Evolutionary conservation across 2,888 invertebrate species (phyloP).

Genomic region (Gnatocerus cornutus): DNA sequence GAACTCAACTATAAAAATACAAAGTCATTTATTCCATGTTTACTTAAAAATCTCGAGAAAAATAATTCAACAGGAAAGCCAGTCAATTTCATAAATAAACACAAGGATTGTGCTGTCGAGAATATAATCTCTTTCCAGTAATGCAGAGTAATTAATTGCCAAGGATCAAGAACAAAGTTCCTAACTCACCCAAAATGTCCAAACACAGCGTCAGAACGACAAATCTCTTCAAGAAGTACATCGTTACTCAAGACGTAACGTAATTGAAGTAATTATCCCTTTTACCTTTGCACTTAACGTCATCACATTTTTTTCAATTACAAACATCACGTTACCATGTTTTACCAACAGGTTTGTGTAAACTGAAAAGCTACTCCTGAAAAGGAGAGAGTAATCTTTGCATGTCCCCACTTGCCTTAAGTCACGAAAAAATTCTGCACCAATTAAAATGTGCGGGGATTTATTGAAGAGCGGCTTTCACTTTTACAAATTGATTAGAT

Average conservation of each 20-base stretch:
- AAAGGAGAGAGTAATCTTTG: constrained; percentile 1
- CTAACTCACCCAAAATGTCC: neutral
- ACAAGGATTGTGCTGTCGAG: neutral
- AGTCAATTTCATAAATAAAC: constrained; percentile 1
- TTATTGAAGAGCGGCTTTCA: constrained; percentile 8
- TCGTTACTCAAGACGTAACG: constrained; percentile 19
- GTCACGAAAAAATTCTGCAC: neutral
- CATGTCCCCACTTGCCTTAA: neutral
- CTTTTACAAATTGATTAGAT: constrained; percentile 2
- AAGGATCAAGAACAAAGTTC: neutral
- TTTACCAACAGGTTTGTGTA: neutral
- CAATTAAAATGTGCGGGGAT: neutral
- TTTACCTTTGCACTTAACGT: constrained; percentile 2
- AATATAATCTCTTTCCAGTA: neutral
- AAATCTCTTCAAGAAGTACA: constrained; percentile 13
- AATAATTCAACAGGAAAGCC: neutral
- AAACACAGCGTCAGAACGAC: constrained; percentile 2
- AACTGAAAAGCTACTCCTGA: neutral
- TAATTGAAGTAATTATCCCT: neutral
- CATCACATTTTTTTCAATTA: neutral
- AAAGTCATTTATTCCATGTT: constrained; percentile 14
- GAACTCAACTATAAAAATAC: constrained; percentile 23
- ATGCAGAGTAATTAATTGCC: neutral
- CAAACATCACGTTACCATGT: neutral
- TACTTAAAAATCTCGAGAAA: constrained; percentile 6